Percentiles rank a stretch among this genome's conserved stretches.
Evolutionary conservation across 2,888 invertebrate genomes (phyloP).

Genomic region (Thysanoteuthis rhombus): DNA sequence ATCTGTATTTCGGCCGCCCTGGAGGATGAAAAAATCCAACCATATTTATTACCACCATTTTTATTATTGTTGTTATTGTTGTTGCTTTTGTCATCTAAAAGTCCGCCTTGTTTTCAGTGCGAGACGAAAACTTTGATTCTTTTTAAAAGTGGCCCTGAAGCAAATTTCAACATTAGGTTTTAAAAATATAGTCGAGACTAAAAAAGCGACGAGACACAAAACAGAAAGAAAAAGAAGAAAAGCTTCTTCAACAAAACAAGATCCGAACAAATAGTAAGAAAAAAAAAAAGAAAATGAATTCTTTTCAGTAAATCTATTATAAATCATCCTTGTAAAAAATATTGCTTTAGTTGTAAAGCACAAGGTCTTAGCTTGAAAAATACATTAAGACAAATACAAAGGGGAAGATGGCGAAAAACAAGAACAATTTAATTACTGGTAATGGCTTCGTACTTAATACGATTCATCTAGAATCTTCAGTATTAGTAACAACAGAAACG

Average conservation of each 20-base stretch:
- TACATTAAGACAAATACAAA: neutral
- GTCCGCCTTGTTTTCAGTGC: conserved; percentile 12
- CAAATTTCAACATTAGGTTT: neutral
- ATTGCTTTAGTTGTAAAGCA: neutral
- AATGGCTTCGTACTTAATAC: neutral
- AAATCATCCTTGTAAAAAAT: neutral
- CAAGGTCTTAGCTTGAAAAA: neutral
- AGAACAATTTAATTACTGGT: neutral
- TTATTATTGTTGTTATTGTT: neutral
- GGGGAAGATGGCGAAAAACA: neutral
- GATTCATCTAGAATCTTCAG: neutral
- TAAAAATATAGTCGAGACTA: neutral
- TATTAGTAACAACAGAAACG: neutral
- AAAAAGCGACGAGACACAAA: neutral
- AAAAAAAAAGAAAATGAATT: neutral
- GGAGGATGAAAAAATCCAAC: neutral
- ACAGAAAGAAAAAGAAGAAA: neutral
- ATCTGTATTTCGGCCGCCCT: neutral
- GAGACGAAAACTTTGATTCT: neutral
- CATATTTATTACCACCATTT: neutral
- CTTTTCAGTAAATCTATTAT: neutral
- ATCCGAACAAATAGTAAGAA: neutral
- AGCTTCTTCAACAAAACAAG: neutral
- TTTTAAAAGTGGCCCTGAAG: neutral
- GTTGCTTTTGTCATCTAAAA: neutral